Evolutionary conservation across 37 sponge, comb jelly and placozoan genomes (phyloP).

Genomic region (Tethya wilhelma): DNA sequence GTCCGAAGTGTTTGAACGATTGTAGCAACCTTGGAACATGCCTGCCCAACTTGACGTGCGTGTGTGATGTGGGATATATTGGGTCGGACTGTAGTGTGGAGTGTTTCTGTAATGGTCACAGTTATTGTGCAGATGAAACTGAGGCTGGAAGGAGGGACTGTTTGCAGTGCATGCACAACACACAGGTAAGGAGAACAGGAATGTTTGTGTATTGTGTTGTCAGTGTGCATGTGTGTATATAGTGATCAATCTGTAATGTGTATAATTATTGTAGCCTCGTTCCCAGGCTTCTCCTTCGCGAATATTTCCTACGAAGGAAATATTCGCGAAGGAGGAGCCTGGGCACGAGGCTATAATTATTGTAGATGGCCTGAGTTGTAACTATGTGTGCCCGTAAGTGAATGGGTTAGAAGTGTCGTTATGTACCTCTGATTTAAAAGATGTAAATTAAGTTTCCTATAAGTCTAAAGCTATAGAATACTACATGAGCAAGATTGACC

Average conservation of each 20-base stretch:
- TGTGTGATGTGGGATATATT: constrained; percentile 14
- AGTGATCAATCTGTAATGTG: neutral
- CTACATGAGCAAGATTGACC: too few relatives aligned
- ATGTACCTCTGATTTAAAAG: too few relatives aligned
- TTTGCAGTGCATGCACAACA: constrained; percentile 4
- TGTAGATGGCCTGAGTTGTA: too few relatives aligned
- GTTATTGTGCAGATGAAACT: neutral
- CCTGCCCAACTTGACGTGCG: neutral
- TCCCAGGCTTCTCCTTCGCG: too few relatives aligned
- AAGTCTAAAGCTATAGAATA: too few relatives aligned
- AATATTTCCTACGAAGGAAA: too few relatives aligned
- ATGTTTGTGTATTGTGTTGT: neutral
- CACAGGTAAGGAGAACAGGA: constrained; percentile 5
- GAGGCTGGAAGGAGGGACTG: neutral
- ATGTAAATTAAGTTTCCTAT: too few relatives aligned
- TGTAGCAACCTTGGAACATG: neutral
- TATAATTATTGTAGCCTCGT: too few relatives aligned
- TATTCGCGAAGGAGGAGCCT: too few relatives aligned
- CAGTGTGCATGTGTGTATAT: neutral
- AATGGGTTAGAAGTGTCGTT: too few relatives aligned
- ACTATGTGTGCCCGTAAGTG: too few relatives aligned
- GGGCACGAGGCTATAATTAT: neutral
- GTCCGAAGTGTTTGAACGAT: neutral
- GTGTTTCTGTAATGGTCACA: constrained; percentile 6
- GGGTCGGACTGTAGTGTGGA: constrained; percentile 7